These are phyloP conservation scores for Lerema accius DNA, from an alignment of 1,140 invertebrate genomes.

Conservation along the genomic window DNA sequence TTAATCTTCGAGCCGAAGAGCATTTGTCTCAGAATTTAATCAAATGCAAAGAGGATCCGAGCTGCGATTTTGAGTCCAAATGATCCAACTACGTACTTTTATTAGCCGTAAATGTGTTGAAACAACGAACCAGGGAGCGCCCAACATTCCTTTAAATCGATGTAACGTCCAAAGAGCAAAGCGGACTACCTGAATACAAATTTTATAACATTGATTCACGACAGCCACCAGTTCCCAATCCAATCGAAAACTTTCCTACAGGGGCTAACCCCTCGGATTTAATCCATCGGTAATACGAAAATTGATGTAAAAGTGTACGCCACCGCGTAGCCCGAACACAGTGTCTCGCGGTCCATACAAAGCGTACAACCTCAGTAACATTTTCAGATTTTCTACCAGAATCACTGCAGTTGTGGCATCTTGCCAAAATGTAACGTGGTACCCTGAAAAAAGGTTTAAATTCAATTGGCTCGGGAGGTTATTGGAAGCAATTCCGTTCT, in stretches of 20 bases:
- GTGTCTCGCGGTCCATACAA: constrained; percentile 63
- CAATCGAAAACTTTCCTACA: constrained; percentile 68
- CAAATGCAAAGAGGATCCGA: constrained; percentile 8
- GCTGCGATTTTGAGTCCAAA: constrained; percentile 16
- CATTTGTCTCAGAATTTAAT: constrained; percentile 11
- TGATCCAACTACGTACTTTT: constrained; percentile 26
- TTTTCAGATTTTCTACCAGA: constrained; percentile 67
- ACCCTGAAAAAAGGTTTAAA: constrained; percentile 65
- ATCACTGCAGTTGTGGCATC: constrained; percentile 53
- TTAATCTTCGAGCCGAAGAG: not conserved
- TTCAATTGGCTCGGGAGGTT: constrained; percentile 62
- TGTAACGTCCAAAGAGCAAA: constrained; percentile 55
- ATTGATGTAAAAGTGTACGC: constrained; percentile 77
- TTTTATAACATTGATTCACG: constrained; percentile 76
- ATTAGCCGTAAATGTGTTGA: constrained; percentile 42
- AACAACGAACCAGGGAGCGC: constrained; percentile 44
- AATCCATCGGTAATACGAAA: constrained; percentile 81
- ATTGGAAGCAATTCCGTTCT: constrained; percentile 77
- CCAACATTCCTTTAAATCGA: constrained; percentile 55
- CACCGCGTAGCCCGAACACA: constrained; percentile 47
- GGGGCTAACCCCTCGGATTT: constrained; percentile 73
- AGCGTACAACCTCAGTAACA: constrained; percentile 58
- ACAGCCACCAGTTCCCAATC: constrained; percentile 55
- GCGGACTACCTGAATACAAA: constrained; percentile 73
- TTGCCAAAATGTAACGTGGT: constrained; percentile 66